Percentiles rank a stretch among this genome's conserved stretches.
Conservation (phyloP, 37 sponge, comb jelly and placozoan genomes). For the Halisarca cf. caerulea region DNA sequence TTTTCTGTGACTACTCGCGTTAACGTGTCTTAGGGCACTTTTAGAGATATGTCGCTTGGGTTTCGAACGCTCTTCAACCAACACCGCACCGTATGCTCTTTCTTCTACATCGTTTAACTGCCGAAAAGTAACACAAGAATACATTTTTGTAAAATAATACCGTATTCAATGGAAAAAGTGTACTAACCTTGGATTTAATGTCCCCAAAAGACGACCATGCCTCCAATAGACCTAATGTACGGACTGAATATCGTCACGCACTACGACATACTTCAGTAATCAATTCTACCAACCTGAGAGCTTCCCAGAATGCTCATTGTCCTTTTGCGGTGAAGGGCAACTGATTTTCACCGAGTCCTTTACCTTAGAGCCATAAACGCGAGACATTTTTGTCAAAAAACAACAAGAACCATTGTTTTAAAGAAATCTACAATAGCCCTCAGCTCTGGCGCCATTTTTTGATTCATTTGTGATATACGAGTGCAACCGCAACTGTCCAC, state of each 20-base stretch:
- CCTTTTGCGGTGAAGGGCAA: not conserved
- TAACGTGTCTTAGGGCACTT: too few relatives aligned
- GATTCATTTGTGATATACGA: too few relatives aligned
- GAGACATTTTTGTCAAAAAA: too few relatives aligned
- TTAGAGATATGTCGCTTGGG: not conserved
- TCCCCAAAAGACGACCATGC: conserved; percentile 72
- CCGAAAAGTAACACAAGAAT: not conserved
- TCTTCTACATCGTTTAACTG: conserved; percentile 10
- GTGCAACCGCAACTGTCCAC: too few relatives aligned
- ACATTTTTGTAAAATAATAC: too few relatives aligned
- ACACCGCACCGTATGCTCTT: conserved; percentile 1
- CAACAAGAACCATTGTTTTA: too few relatives aligned
- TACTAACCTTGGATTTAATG: conserved; percentile 51
- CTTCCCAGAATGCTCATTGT: not conserved
- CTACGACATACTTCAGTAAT: too few relatives aligned
- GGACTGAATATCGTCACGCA: too few relatives aligned
- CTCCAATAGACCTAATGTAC: conserved; percentile 36
- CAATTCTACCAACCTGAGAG: not conserved
- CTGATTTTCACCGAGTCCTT: not conserved
- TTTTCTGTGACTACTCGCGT: not conserved
- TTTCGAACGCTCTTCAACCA: not conserved
- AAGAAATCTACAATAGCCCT: too few relatives aligned
- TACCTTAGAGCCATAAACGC: not conserved
- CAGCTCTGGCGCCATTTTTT: too few relatives aligned
- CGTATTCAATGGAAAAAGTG: too few relatives aligned